phyloP scores from a whole-genome alignment of 2,797 vertebrate genomes.

The Loris lydekkerianus region DNA sequence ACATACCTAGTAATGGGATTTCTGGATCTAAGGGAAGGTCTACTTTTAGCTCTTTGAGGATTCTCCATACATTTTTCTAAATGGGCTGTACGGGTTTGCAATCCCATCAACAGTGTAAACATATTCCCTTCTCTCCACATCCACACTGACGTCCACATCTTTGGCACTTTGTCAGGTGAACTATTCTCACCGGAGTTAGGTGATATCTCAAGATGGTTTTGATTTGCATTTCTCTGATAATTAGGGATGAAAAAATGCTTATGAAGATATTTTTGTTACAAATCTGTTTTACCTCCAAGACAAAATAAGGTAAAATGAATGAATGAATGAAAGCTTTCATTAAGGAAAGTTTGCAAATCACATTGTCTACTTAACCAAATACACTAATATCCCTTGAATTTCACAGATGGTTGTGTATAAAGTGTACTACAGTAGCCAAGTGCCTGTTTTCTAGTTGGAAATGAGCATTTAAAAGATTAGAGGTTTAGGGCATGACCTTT shows the following conservation, averaged over 20 bases:
- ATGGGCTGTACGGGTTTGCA: too few relatives aligned
- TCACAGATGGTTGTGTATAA: neutral
- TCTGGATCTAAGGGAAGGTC: too few relatives aligned
- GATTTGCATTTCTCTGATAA: too few relatives aligned
- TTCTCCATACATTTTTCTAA: too few relatives aligned
- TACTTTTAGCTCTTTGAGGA: too few relatives aligned
- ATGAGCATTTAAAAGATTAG: neutral
- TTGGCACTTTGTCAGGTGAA: too few relatives aligned
- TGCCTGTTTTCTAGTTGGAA: conserved; percentile 23
- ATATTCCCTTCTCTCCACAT: too few relatives aligned
- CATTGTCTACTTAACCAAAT: conserved; percentile 42
- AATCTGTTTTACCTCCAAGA: conserved; percentile 24
- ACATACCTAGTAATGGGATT: too few relatives aligned
- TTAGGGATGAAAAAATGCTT: neutral
- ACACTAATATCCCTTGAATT: neutral
- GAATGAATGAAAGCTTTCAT: neutral
- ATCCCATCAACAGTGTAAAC: too few relatives aligned
- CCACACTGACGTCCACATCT: too few relatives aligned
- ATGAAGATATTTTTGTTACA: conserved; percentile 23
- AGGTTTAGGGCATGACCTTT: neutral
- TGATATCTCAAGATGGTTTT: too few relatives aligned
- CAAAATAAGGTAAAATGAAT: neutral
- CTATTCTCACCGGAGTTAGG: too few relatives aligned
- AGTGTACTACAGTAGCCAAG: neutral
- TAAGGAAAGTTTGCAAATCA: conserved; percentile 12